These are phyloP conservation scores for Heliconius hortense DNA, from an alignment of 2,888 invertebrate species.

Conservation along the genomic window DNA sequence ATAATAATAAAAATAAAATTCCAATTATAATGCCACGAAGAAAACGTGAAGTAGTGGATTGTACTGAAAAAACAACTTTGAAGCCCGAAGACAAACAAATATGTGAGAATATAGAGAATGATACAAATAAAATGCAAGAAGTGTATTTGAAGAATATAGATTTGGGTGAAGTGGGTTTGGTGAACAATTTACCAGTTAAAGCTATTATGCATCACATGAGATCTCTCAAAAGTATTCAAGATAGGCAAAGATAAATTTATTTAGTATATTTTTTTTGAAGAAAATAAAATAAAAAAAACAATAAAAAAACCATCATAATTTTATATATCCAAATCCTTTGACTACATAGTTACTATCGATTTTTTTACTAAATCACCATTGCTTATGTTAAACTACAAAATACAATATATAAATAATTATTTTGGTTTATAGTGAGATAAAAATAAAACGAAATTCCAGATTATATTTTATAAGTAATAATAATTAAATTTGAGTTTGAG, in stretches of 20 bases:
- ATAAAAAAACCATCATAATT: neutral
- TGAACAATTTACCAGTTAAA: slow-evolving; percentile 56
- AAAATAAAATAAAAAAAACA: neutral
- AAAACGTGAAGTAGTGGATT: slow-evolving; percentile 67
- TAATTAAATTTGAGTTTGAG: neutral
- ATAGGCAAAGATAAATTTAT: slow-evolving; percentile 48
- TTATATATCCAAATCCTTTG: neutral
- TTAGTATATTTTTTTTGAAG: neutral
- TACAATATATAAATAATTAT: too few species aligned
- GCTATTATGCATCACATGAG: slow-evolving; percentile 58
- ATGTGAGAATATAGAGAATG: slow-evolving; percentile 54
- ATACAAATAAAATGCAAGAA: slow-evolving; percentile 39
- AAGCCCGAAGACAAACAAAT: slow-evolving; percentile 61
- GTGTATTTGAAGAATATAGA: slow-evolving; percentile 56
- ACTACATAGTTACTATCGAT: neutral
- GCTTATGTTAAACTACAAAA: too few species aligned
- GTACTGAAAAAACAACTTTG: slow-evolving; percentile 55
- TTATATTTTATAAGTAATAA: neutral
- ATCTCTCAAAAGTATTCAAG: slow-evolving; percentile 64
- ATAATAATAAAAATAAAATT: slow-evolving; percentile 36
- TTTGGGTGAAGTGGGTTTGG: slow-evolving; percentile 53
- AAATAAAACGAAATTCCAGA: too few species aligned
- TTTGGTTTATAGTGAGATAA: too few species aligned
- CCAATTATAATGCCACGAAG: slow-evolving; percentile 50
- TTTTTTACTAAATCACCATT: too few species aligned